Conservation (phyloP, 1,140 invertebrate species). For the Monomorium pharaonis region DNA sequence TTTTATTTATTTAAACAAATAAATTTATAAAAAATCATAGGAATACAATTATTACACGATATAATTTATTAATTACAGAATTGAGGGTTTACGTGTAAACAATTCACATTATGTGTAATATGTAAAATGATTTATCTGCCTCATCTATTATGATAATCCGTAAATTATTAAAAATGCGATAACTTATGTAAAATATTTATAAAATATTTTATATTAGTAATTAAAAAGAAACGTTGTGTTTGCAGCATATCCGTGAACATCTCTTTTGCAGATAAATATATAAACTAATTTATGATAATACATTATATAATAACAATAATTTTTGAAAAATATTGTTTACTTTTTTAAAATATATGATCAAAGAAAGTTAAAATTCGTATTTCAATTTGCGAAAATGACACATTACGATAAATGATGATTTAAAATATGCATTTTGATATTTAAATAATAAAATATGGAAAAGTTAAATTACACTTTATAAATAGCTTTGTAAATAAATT, state of each 20-base stretch:
- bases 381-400: neutral
- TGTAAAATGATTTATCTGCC: too few relatives aligned
- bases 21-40: neutral
- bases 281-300: neutral
- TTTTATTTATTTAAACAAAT: neutral
- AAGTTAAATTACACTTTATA: neutral
- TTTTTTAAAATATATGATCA: neutral
- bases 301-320: neutral
- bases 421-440: neutral
- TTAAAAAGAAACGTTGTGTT: slow-evolving; percentile 13
- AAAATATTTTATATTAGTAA: neutral
- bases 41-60: neutral
- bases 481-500: neutral
- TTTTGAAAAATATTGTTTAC: neutral
- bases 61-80: neutral
- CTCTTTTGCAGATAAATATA: neutral
- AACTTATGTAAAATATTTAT: neutral
- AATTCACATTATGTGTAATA: too few relatives aligned
- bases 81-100: too few relatives aligned
- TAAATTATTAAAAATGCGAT: too few relatives aligned
- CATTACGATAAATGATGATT: neutral
- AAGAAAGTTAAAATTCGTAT: neutral
- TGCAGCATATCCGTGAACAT: too few relatives aligned
- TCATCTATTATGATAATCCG: neutral
- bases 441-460: neutral